These are phyloP conservation scores for Coecobrya sp. DNA, from an alignment of 2,888 invertebrate species.

Conservation along the genomic window DNA sequence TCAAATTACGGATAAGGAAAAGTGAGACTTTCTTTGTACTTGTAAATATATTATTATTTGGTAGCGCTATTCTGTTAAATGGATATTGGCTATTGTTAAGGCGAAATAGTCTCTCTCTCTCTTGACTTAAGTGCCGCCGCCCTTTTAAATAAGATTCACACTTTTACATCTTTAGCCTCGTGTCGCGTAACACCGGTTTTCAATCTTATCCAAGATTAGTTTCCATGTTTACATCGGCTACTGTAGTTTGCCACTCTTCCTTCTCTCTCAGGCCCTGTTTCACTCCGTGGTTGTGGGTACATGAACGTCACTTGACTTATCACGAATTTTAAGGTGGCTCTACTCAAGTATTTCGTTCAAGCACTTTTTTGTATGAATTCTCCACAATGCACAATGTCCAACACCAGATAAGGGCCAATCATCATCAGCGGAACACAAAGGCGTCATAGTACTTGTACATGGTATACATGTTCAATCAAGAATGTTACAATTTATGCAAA, in stretches of 20 bases:
- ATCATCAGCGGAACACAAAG: constrained; percentile 31
- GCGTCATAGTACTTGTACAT: background rate
- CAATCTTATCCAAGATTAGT: constrained; percentile 82
- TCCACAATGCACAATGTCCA: background rate
- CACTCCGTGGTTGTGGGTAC: constrained; percentile 33
- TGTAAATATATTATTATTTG: background rate
- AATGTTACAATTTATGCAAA: constrained; percentile 64
- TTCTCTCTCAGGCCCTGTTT: background rate
- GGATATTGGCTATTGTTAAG: constrained; percentile 66
- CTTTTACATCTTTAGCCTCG: constrained; percentile 79
- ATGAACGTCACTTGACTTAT: constrained; percentile 2
- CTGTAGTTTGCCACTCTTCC: constrained; percentile 61
- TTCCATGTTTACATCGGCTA: constrained; percentile 82
- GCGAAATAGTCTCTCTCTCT: constrained; percentile 48
- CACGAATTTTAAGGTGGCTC: background rate
- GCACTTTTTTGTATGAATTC: background rate
- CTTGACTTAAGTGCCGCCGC: constrained; percentile 74
- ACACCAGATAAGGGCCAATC: constrained; percentile 16
- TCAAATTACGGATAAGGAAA: constrained; percentile 78
- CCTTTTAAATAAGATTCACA: constrained; percentile 83
- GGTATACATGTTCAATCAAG: constrained; percentile 30
- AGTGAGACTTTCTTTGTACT: background rate
- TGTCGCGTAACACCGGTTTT: constrained; percentile 84
- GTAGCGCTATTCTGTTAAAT: constrained; percentile 8
- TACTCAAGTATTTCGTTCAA: background rate